A percentile compares a stretch with the other conserved stretches of the same genome.
Conservation (phyloP, 1,140 invertebrate species). For the Drosophila tristis region DNA sequence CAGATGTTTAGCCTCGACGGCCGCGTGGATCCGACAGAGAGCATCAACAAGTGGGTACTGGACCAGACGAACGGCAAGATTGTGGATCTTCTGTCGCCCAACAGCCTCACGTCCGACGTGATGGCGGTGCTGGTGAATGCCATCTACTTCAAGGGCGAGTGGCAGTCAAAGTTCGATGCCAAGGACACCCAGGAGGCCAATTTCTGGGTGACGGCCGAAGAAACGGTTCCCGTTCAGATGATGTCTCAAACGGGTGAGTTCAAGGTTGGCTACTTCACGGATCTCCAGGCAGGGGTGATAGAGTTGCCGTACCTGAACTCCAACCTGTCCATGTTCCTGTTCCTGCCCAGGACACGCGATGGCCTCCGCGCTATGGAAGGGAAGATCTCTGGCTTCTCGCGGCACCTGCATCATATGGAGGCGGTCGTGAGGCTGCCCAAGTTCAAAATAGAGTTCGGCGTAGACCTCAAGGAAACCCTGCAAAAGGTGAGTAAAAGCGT, state of each 20-base stretch:
- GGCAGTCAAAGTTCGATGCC: constrained; percentile 58
- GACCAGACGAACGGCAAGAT: constrained; percentile 86
- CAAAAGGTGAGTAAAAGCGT: constrained; percentile 76
- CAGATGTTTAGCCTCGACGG: constrained; percentile 84
- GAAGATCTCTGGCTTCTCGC: constrained; percentile 76
- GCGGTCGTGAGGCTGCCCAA: constrained; percentile 86
- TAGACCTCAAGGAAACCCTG: constrained; percentile 85
- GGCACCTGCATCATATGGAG: constrained; percentile 63
- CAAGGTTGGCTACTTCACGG: constrained; percentile 43
- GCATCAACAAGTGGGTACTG: constrained; percentile 87
- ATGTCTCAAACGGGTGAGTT: constrained; percentile 84
- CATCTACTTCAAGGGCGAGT: constrained; percentile 86
- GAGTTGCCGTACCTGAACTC: constrained; percentile 83
- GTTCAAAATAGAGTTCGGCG: constrained; percentile 86
- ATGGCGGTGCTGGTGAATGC: constrained; percentile 87
- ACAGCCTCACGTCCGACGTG: constrained; percentile 64
- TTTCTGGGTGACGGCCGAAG: constrained; percentile 56
- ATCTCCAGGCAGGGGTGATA: constrained; percentile 59
- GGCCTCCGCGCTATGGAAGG: constrained; percentile 85
- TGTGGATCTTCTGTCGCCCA: constrained; percentile 85
- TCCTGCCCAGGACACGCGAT: constrained; percentile 85
- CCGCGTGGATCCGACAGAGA: constrained; percentile 64
- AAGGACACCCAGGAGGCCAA: constrained; percentile 20
- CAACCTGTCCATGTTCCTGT: constrained; percentile 85
- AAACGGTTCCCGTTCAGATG: constrained; percentile 84